These are phyloP conservation scores for Bombus vancouverensis DNA, from an alignment of 1,140 invertebrate species.

Conservation along the genomic window DNA sequence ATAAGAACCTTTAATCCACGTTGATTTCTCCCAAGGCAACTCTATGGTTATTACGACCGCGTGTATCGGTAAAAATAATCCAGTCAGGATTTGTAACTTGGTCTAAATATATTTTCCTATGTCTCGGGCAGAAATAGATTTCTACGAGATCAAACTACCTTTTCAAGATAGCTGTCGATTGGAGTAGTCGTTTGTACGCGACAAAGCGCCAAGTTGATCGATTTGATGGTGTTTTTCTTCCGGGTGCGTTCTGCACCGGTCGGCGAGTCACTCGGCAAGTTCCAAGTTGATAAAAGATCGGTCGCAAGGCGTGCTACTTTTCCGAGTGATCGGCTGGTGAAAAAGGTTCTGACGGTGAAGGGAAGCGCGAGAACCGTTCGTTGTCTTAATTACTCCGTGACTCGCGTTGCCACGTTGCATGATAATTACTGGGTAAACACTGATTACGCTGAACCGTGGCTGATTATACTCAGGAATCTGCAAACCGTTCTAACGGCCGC, in stretches of 20 bases:
- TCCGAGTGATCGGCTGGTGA: not conserved
- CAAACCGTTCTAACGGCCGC: conserved; percentile 31
- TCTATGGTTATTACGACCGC: not conserved
- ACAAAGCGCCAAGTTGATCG: not conserved
- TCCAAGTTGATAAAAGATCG: not conserved
- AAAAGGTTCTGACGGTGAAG: not conserved
- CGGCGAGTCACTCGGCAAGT: not conserved
- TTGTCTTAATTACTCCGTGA: conserved; percentile 48
- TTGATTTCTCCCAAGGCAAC: conserved; percentile 32
- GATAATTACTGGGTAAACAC: conserved; percentile 55
- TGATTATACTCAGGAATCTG: conserved; percentile 54
- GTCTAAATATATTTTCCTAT: not conserved
- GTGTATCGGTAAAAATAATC: not conserved
- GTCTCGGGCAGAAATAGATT: too few relatives aligned
- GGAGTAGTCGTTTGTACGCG: too few relatives aligned
- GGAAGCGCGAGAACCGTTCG: not conserved
- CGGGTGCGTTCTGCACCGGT: too few relatives aligned
- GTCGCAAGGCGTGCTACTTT: not conserved
- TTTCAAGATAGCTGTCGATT: too few relatives aligned
- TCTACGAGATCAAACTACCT: too few relatives aligned
- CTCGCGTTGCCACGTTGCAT: conserved; percentile 22
- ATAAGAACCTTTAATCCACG: conserved; percentile 13
- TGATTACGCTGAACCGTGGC: conserved; percentile 50
- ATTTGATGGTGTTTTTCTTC: not conserved
- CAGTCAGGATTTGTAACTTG: too few relatives aligned